Evolutionary conservation across 2,113 vertebrate genomes (phyloP), one percentile per base, ranked within the genome.

Genomic region (Chionomys nivalis): DNA sequence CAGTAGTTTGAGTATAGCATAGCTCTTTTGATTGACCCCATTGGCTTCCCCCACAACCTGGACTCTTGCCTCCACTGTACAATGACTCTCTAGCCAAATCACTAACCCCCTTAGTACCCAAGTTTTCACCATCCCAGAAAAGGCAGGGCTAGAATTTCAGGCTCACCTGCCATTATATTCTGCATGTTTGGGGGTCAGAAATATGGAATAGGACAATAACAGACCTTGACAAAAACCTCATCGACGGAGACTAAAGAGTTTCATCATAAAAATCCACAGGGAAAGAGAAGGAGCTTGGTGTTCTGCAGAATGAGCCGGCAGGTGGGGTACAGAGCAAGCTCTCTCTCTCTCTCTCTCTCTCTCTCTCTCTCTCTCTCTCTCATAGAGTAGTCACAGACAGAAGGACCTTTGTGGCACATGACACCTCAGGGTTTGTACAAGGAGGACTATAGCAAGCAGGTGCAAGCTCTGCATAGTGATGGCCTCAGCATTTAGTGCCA

Each of bases 191-290:
- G 81, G 76, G 52, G 9, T 33, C 55, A 90, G 85, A 87, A 90
- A 68, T 73, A 63, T n/a, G 90, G 28, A 75, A 8, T 68, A 47
- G 44, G 91, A 4, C 36, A 58, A 52, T 70, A 33, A 77, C 61
- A 93, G 63, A 88, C 63, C 36, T n/a, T 94, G 73, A 93, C 55
- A 52, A 83, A 94, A 91, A 70, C 28, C 28, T 10, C 28, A 63
- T 44, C 61, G 1, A 63, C 81, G 39, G 39, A 87, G 73, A 87
- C 73, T 77, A 47, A 87, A 49, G n/a, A 49, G 72, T 73, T 93
- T 92, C 42, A 76, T 96, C 33, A 47, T 82, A 93, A n/a, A 61
- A 83, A 77, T 70, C 63, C 63, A 85, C 24, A 88, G 81, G 63
- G 83, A 75, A 82, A 73, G 61, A 47, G 49, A 7, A 70, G 75